phyloP scores from a whole-genome alignment of 1,140 invertebrate species.

The Mycetomoellerius zeteki region DNA sequence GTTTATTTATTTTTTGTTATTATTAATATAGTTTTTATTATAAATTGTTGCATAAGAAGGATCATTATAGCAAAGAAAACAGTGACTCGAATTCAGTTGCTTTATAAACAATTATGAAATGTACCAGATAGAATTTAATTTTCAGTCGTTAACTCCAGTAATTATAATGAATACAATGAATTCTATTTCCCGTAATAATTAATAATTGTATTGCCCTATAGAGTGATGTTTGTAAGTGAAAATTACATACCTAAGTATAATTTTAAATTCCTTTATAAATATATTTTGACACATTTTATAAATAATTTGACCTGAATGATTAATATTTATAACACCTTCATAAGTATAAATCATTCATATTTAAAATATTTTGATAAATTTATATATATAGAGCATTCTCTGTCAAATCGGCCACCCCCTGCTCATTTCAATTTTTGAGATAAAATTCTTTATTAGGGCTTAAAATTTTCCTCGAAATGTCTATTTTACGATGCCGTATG shows the following conservation, averaged over 20 bases:
- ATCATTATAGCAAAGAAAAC: background rate
- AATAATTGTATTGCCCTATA: background rate
- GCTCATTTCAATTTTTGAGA: too few species aligned
- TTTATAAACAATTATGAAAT: constrained; percentile 32
- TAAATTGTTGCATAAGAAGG: background rate
- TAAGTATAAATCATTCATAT: background rate
- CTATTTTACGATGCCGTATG: too few species aligned
- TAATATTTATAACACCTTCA: background rate
- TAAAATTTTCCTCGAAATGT: too few species aligned
- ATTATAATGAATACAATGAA: constrained; percentile 1
- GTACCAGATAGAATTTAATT: background rate
- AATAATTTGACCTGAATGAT: background rate
- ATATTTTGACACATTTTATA: background rate
- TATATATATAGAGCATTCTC: too few species aligned
- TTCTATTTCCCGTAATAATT: background rate
- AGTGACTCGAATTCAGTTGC: constrained; percentile 14
- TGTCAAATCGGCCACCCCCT: too few species aligned
- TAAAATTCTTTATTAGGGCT: too few species aligned
- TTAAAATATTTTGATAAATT: background rate
- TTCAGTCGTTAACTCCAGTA: background rate
- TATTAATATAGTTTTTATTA: background rate
- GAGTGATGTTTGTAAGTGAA: background rate
- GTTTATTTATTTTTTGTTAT: constrained; percentile 21
- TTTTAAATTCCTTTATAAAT: background rate
- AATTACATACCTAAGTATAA: background rate